Base-by-base conservation (phyloP, 1,140 invertebrate genomes). In the Zaprionus africanus region DNA sequence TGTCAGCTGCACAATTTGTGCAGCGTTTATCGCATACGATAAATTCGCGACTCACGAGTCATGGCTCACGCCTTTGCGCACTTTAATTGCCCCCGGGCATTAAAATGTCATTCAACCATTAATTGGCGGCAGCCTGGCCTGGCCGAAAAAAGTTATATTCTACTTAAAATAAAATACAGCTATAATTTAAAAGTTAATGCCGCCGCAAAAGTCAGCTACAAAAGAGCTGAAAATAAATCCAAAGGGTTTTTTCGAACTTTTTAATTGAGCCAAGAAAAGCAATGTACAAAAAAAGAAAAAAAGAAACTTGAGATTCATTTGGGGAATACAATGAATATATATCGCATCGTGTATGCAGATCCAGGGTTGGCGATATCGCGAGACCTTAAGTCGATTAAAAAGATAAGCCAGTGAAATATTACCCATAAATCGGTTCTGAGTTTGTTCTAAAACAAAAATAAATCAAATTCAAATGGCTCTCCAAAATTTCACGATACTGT, bases 41-140 rank as follows among this genome's bases (percentile, higher is more conserved):
- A 81, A 75, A 81, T 87, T 51, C 46, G 46, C 46, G 19, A 22
- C 46, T 49, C 46, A 22, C 41, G 41, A n/a, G 15, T 43, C 41
- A 17, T n/a, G 41, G 7, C 41, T 46, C 41, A 46, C 41, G 67
- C 63, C 62, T 75, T 60, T 34, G 61, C 49, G 61, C 41, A 72
- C 65, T 80, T 90, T 84, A 88, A 88, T 88, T 88, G 84, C 36
- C 26, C 22, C 61, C 13, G 36, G 69, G 60, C 85, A 90, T 88
- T 88, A 84, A 88, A 90, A 84, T 90, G 84, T 88, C 84, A 88
- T 88, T 88, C 84, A 90, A 88, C 84, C 63, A 76, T 90, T 87
- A 87, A 87, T 88, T 88, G 76, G 82, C 65, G 19, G 49, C 34
- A 28, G 51, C 31, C 31, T 11, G 36, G 70, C 46, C 36, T 49